These are phyloP conservation scores for Drosophila anomelani DNA, from an alignment of 2,888 invertebrate genomes.

Conservation along the genomic window DNA sequence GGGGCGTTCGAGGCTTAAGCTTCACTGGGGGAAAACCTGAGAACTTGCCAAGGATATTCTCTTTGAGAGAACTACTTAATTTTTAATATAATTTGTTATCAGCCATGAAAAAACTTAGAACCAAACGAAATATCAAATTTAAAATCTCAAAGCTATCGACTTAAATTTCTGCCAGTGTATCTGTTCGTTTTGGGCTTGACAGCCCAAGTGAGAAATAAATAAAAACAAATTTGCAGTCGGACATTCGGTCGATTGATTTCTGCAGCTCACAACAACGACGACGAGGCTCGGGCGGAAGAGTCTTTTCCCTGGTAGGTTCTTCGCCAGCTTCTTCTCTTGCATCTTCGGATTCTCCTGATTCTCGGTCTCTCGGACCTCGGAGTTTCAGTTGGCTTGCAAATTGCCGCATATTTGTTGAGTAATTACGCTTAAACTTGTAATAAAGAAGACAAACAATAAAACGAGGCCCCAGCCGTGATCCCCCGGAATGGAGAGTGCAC, in stretches of 20 bases:
- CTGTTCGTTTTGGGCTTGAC: conserved; percentile 1
- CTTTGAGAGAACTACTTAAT: neutral
- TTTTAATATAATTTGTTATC: neutral
- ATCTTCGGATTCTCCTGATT: neutral
- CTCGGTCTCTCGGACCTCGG: neutral
- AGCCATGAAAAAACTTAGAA: neutral
- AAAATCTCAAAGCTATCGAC: neutral
- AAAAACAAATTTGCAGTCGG: conserved; percentile 69
- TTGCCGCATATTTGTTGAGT: conserved; percentile 80
- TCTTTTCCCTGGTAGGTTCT: conserved; percentile 7
- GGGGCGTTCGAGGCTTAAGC: conserved; percentile 4
- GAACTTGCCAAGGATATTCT: neutral
- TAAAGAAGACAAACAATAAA: conserved; percentile 83
- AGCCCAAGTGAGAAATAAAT: conserved; percentile 56
- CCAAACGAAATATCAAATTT: neutral
- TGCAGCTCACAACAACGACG: conserved; percentile 53
- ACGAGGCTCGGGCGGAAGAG: conserved; percentile 4
- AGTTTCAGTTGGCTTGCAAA: conserved; percentile 63
- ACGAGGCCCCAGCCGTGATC: conserved; percentile 63
- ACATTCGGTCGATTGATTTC: conserved; percentile 76
- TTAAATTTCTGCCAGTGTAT: neutral
- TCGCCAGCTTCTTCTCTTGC: conserved; percentile 7
- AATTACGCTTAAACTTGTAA: conserved; percentile 82
- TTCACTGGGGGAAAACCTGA: conserved; percentile 5
- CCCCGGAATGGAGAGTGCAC: conserved; percentile 8